Conservation (phyloP, 2,888 invertebrate species). For the Plebejus melissa region DNA sequence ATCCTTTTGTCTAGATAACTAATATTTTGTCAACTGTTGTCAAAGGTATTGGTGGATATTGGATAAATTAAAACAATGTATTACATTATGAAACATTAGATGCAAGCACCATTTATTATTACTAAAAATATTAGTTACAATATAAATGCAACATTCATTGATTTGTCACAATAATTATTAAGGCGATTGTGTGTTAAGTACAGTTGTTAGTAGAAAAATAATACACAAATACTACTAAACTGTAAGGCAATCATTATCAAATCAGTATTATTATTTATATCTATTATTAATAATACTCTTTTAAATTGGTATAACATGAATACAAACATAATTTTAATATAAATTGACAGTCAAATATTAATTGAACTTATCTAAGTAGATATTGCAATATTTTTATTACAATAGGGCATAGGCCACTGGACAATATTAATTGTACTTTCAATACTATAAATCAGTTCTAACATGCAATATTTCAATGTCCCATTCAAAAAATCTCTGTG, state of each 20-base stretch:
- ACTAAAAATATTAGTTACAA: constrained; percentile 7
- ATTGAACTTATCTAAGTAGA: neutral
- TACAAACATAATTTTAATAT: neutral
- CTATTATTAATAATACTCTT: constrained; percentile 10
- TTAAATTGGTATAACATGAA: constrained; percentile 1
- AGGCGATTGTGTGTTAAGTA: constrained; percentile 10
- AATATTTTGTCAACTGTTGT: too few species aligned
- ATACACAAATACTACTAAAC: neutral
- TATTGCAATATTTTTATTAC: neutral
- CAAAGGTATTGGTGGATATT: neutral
- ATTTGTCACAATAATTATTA: neutral
- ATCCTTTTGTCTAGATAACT: too few species aligned
- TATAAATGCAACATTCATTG: neutral
- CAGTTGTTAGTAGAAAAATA: constrained; percentile 6
- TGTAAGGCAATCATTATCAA: neutral
- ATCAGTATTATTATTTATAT: neutral
- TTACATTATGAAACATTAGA: constrained; percentile 4
- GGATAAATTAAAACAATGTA: neutral
- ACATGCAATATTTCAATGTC: neutral
- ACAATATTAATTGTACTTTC: constrained; percentile 1
- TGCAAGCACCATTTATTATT: constrained; percentile 25
- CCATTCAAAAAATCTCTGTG: neutral
- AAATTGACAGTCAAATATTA: neutral
- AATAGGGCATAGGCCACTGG: neutral
- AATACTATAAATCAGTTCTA: neutral